Percentiles rank a stretch among this genome's conserved stretches.
phyloP scores from a whole-genome alignment of 2,797 vertebrate genomes.

The Labeo calbasu region DNA sequence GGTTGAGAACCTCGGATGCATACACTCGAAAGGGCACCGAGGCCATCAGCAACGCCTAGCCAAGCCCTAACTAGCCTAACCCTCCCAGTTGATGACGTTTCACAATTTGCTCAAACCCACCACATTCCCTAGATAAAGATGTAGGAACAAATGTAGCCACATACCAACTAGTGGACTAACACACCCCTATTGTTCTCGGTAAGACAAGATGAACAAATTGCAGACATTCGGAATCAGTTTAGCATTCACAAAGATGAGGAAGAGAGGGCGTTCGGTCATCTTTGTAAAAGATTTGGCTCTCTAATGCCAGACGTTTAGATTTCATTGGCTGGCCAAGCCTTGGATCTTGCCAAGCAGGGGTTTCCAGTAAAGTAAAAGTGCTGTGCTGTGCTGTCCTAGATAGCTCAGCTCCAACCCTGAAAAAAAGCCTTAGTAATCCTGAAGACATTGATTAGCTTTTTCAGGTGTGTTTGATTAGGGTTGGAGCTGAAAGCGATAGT shows the following conservation, averaged over 20 bases:
- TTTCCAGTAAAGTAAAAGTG: background rate
- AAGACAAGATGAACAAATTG: background rate
- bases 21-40: constrained; percentile 18
- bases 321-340: background rate
- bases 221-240: constrained; percentile 18
- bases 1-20: constrained; percentile 7
- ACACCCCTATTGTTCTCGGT: constrained; percentile 10
- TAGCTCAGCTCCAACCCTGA: too few relatives aligned
- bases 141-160: background rate
- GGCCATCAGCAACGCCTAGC: constrained; percentile 13
- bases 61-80: constrained; percentile 1
- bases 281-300: constrained; percentile 3
- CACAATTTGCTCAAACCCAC: constrained; percentile 21
- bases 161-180: constrained; percentile 17
- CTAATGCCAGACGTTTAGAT: background rate
- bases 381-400: too few relatives aligned
- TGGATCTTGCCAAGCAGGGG: background rate
- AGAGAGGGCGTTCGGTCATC: background rate
- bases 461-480: too few relatives aligned
- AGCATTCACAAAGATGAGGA: constrained; percentile 2
- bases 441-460: too few relatives aligned
- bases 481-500: too few relatives aligned
- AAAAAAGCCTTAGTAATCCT: too few relatives aligned
- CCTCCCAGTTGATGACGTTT: background rate
- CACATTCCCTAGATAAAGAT: constrained; percentile 24